Evolutionary conservation across 1,140 invertebrate genomes (phyloP).

Genomic region (Atopsyche davidsoni): DNA sequence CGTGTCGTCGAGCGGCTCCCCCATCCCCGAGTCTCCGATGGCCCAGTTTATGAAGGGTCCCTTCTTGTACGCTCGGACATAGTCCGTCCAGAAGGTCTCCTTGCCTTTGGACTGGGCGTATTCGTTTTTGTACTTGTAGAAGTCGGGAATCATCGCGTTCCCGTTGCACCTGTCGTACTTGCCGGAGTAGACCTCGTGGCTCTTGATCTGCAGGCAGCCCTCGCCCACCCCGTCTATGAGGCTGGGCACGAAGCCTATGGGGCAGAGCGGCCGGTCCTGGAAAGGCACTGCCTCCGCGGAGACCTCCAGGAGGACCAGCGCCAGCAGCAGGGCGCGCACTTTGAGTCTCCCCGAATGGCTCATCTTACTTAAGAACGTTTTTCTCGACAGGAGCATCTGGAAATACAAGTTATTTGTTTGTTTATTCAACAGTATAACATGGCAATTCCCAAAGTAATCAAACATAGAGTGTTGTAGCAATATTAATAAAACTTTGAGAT

Average conservation of each 20-base stretch:
- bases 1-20: not conserved
- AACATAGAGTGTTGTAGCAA: no score
- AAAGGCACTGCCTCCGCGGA: no score
- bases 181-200: slow-evolving; percentile 35
- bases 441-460: no score
- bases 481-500: no score
- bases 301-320: not conserved
- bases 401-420: no score
- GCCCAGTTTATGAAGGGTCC: slow-evolving; percentile 41
- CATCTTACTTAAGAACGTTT: no score
- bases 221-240: not conserved
- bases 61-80: slow-evolving; percentile 38
- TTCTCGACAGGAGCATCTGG: no score
- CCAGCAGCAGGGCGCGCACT: not conserved
- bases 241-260: slow-evolving; percentile 19
- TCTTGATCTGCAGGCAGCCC: slow-evolving; percentile 36
- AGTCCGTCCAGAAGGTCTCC: slow-evolving; percentile 40
- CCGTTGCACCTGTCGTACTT: slow-evolving; percentile 37
- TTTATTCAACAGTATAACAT: no score
- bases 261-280: no score
- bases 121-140: slow-evolving; percentile 34
- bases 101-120: slow-evolving; percentile 32
- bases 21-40: slow-evolving; percentile 29
- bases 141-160: slow-evolving; percentile 34
- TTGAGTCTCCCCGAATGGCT: not conserved